Percentiles rank a stretch among this genome's conserved stretches.
These are phyloP conservation scores for Drosophila aff. DNA, from an alignment of 1,140 invertebrate genomes.

Conservation along the genomic window DNA sequence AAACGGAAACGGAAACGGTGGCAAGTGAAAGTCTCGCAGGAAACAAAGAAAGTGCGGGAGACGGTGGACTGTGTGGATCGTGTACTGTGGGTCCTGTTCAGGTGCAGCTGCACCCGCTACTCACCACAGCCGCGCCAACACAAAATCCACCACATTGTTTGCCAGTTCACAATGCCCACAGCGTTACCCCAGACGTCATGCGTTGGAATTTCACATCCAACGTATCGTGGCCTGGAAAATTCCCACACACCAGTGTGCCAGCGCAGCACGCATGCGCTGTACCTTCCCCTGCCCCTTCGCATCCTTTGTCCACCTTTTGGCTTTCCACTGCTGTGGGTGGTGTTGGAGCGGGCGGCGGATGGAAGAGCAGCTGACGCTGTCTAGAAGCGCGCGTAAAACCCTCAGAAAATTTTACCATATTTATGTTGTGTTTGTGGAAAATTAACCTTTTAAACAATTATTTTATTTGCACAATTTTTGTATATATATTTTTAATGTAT, in stretches of 20 bases:
- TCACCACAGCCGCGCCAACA: constrained; percentile 39
- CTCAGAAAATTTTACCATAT: constrained; percentile 37
- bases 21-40: constrained; percentile 28
- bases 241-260: constrained; percentile 56
- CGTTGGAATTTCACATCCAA: constrained; percentile 64
- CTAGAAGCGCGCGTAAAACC: constrained; percentile 65
- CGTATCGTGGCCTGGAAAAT: constrained; percentile 51
- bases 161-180: constrained; percentile 56
- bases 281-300: neutral
- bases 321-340: constrained; percentile 23
- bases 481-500: no score
- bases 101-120: constrained; percentile 25
- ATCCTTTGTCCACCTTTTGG: neutral
- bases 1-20: constrained; percentile 1
- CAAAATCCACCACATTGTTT: constrained; percentile 23
- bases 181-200: constrained; percentile 55
- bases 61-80: neutral
- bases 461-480: no score
- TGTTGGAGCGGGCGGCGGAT: neutral
- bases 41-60: neutral
- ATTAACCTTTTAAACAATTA: neutral
- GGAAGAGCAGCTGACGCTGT: constrained; percentile 62
- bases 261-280: constrained; percentile 58
- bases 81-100: constrained; percentile 22
- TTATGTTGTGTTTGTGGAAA: neutral